Evolutionary conservation across 2,797 vertebrate species (phyloP), one percentile per base, ranked within the genome.

Genomic region (Oreonectes daqikongensis): DNA sequence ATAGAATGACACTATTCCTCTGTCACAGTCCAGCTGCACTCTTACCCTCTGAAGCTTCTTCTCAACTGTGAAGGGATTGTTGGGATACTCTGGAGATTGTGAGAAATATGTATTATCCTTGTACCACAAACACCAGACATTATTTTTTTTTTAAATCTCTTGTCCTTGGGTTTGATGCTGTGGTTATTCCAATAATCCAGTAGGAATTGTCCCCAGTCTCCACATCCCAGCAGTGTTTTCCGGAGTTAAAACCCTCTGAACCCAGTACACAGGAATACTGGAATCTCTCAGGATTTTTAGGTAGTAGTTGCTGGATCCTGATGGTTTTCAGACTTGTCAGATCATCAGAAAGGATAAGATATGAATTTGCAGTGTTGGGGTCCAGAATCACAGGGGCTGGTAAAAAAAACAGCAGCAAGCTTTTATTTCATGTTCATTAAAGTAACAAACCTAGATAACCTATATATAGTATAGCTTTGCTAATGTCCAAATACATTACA

Each of bases 381-480:
- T 81, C 67, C 60, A 81, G 44, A 75, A 42, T 71, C 10, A 28
- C 79, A 69, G 65, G 80, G 82, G 46, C 68, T 78, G 53, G 35
- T 32, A 11, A 69, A 12, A 48, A 9, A 69, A 35, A 57, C n/a
- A 63, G 42, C 17, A 53, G 15, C 17, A 35, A 14, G 12, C 12
- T 42, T 42, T 8, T n/a, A 18, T 48, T n/a, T 48, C 17, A 9
- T 6, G 10, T 53, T 1, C 46, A 9, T 53, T 35, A 32, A 44
- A 46, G 7, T 10, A 0, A 11, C 7, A 35, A 35, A 3, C 32
- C 32, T 35, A 35, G 6, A 35, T 35, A 35, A 35, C 7, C n/a
- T n/a, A 8, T 35, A 35, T 35, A 8, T 8, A 35, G 32, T 35
- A 35, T 7, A 1, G 32, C 6, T 35, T 35, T 35, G 32, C 32